Evolutionary conservation across 2,113 vertebrate genomes (phyloP).

Genomic region (Prionailurus viverrinus): DNA sequence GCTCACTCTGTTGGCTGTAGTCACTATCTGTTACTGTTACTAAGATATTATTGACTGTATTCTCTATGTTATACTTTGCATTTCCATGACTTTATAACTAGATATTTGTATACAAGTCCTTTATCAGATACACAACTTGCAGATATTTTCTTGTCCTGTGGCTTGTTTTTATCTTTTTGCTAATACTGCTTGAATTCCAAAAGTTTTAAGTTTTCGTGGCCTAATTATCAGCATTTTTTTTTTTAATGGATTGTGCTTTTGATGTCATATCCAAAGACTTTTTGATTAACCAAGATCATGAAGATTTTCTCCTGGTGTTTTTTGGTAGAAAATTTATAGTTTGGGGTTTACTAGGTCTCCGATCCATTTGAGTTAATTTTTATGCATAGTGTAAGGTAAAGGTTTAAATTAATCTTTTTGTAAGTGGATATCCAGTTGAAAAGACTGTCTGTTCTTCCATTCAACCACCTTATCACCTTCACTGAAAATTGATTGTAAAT

Average conservation of each 20-base stretch:
- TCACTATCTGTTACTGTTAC: background rate
- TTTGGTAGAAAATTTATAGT: background rate
- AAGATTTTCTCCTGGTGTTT: background rate
- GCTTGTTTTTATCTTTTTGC: background rate
- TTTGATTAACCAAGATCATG: background rate
- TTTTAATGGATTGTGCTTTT: background rate
- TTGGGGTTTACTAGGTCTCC: background rate
- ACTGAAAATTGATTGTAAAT: background rate
- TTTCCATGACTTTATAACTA: background rate
- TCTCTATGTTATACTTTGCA: background rate
- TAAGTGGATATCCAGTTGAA: background rate
- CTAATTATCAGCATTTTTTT: background rate
- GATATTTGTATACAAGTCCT: background rate
- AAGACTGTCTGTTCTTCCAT: background rate
- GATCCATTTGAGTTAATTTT: background rate
- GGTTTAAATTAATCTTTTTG: conserved; percentile 8
- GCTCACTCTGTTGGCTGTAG: background rate
- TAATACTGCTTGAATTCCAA: background rate
- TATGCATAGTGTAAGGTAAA: background rate
- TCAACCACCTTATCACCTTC: background rate
- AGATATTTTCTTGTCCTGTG: background rate
- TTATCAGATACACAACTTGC: background rate
- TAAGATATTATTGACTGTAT: background rate
- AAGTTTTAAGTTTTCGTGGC: background rate
- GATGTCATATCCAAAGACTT: background rate